Evolutionary conservation across 2,797 vertebrate species (phyloP).

Genomic region (Rhadinocentrus ornatus): DNA sequence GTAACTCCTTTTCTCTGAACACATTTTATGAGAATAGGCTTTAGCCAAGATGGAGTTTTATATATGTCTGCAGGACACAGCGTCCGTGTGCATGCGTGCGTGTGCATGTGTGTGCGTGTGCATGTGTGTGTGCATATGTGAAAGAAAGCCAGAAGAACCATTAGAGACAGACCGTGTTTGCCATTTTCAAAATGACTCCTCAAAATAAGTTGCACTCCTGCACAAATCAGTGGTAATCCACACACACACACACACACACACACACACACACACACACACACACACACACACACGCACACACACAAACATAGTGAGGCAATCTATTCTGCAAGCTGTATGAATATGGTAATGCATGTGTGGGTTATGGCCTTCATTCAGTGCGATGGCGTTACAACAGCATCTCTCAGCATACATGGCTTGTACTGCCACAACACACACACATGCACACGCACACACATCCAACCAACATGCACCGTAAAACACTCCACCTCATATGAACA

Average conservation of each 20-base stretch:
- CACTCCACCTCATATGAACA: conserved; percentile 26
- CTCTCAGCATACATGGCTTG: conserved; percentile 52
- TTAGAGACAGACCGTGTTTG: conserved; percentile 5
- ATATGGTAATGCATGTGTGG: conserved; percentile 66
- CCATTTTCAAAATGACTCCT: conserved; percentile 57
- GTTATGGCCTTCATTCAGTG: conserved; percentile 68
- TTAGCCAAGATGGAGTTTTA: conserved; percentile 41
- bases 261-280: background rate
- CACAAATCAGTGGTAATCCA: conserved; percentile 16
- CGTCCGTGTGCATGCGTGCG: background rate
- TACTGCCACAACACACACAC: conserved; percentile 15
- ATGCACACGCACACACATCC: conserved; percentile 3
- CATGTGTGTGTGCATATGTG: conserved; percentile 10
- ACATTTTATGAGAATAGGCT: conserved; percentile 61
- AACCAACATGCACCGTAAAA: conserved; percentile 10
- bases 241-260: conserved; percentile 16
- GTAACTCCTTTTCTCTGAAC: conserved; percentile 44
- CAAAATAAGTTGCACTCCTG: conserved; percentile 43
- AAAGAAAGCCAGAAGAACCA: background rate
- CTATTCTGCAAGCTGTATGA: conserved; percentile 52
- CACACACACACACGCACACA: conserved; percentile 5
- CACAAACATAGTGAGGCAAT: conserved; percentile 39
- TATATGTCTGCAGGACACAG: conserved; percentile 20
- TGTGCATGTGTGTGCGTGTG: conserved; percentile 23
- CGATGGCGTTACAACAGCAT: conserved; percentile 57